These are phyloP conservation scores for Recurvirostra avosetta DNA, from an alignment of 2,113 vertebrate species.

Conservation along the genomic window DNA sequence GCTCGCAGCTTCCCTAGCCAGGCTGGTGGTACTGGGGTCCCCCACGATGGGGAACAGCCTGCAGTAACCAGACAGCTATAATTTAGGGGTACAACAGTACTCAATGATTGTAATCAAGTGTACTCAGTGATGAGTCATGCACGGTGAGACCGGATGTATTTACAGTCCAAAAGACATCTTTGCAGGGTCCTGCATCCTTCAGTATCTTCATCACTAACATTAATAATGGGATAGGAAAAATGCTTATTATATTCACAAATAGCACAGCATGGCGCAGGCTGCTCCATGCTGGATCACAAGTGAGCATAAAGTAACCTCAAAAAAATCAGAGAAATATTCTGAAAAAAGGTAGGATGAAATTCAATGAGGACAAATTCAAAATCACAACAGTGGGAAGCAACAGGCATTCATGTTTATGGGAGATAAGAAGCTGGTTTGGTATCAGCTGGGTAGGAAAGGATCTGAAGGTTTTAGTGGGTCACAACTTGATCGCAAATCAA, in stretches of 20 bases:
- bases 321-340: not conserved
- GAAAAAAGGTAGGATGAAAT: not conserved
- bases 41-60: not conserved
- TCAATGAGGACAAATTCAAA: not conserved
- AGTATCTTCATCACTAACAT: not conserved
- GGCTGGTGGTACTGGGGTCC: fast-evolving
- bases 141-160: not conserved
- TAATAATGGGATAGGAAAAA: not conserved
- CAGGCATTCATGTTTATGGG: not conserved
- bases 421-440: not conserved
- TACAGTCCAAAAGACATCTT: not conserved
- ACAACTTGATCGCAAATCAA: not conserved
- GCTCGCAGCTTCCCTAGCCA: not conserved
- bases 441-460: not conserved
- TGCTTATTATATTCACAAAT: not conserved
- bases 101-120: not conserved
- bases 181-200: not conserved
- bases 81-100: not conserved
- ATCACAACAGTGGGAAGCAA: not conserved
- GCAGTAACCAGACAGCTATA: not conserved
- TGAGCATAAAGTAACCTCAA: not conserved
- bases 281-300: not conserved
- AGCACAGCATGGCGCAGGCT: not conserved
- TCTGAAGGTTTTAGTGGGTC: not conserved
- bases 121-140: not conserved